A percentile compares a stretch with the other conserved stretches of the same genome.
Conservation (phyloP, 2,797 vertebrate species). For the Lutjanus campechanus region DNA sequence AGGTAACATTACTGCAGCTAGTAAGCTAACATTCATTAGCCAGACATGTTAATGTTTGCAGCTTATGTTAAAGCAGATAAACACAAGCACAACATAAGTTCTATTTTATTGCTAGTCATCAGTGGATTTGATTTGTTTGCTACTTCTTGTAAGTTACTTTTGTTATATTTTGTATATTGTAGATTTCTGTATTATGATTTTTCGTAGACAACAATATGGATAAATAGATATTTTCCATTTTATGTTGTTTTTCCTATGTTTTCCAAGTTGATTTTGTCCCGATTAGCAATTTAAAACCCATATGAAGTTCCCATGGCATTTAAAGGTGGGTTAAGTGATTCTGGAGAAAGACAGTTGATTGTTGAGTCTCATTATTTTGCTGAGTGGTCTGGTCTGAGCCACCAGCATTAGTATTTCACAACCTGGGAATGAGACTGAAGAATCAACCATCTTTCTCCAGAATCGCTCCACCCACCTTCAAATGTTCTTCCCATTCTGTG, state of each 20-base stretch:
- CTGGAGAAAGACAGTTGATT: no score
- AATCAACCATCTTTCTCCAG: no score
- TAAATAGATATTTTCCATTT: not conserved
- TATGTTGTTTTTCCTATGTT: not conserved
- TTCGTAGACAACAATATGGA: not conserved
- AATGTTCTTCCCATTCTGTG: not conserved
- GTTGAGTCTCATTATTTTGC: no score
- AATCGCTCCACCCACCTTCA: not conserved
- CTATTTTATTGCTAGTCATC: not conserved
- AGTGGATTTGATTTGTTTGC: not conserved
- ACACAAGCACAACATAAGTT: no score
- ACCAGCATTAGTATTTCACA: no score
- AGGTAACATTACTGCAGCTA: no score
- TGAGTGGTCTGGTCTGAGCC: no score
- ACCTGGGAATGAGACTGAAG: no score
- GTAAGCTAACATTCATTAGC: no score
- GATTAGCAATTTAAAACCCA: constrained; percentile 14
- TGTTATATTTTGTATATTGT: not conserved
- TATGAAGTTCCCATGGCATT: not conserved
- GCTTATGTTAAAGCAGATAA: no score
- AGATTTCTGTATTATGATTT: not conserved
- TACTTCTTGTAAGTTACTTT: not conserved
- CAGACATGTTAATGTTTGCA: no score
- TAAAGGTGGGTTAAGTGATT: no score
- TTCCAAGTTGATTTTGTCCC: not conserved